Conservation (phyloP, 1,140 invertebrate genomes). For the Panagrolaimus sp. region DNA sequence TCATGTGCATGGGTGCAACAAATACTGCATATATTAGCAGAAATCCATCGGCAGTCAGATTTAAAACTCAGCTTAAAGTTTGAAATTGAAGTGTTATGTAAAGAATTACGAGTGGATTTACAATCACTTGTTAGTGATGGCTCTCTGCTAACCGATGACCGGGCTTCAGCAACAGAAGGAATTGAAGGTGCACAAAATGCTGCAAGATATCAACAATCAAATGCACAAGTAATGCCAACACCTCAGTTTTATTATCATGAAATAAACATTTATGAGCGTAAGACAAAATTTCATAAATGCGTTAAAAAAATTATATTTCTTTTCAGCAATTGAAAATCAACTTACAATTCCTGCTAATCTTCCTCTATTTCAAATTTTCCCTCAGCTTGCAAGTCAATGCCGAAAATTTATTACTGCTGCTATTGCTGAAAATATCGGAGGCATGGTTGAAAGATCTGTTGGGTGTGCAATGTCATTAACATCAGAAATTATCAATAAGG, state of each 20-base stretch:
- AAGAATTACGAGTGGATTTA: too few relatives aligned
- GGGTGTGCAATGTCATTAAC: constrained; percentile 91
- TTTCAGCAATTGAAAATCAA: constrained; percentile 1
- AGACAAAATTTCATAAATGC: too few relatives aligned
- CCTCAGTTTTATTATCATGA: background rate
- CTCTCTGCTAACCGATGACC: too few relatives aligned
- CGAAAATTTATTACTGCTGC: constrained; percentile 80
- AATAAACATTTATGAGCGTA: background rate
- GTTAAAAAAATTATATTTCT: background rate
- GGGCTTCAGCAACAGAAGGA: too few relatives aligned
- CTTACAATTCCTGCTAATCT: constrained; percentile 58
- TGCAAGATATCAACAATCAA: too few relatives aligned
- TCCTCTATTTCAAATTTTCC: constrained; percentile 56
- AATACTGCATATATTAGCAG: constrained; percentile 92
- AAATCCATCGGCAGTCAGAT: constrained; percentile 91
- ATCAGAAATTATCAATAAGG: constrained; percentile 91
- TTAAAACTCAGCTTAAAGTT: constrained; percentile 92
- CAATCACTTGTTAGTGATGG: too few relatives aligned
- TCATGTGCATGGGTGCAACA: constrained; percentile 97
- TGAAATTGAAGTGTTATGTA: constrained; percentile 96
- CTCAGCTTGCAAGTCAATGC: constrained; percentile 75
- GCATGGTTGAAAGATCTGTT: constrained; percentile 86
- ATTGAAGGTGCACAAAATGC: too few relatives aligned
- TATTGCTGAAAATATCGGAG: constrained; percentile 77
- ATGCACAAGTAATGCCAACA: too few relatives aligned